Evolutionary conservation across 2,797 vertebrate genomes (phyloP), one percentile per base, ranked within the genome.

Genomic region (Coccyzus lansbergi): DNA sequence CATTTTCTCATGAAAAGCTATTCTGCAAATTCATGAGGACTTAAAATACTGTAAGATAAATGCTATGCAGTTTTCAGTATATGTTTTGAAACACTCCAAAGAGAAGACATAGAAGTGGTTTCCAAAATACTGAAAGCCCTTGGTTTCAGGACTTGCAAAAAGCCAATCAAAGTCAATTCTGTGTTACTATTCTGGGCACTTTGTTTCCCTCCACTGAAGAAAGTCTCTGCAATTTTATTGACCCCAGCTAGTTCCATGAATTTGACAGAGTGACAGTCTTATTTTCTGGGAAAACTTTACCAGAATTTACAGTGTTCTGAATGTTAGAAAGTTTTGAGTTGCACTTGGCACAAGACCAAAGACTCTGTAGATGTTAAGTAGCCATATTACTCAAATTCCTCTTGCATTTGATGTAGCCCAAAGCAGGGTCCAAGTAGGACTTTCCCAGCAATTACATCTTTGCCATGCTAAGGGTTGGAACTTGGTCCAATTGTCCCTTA

Each of bases 151-250:
- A 80, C 21, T 49, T 68, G 33, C 21, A 49, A 85, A 49, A 44
- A 53, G 7, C 8, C 19, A 40, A 29, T 29, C 18, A 29, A 84
- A 86, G 18, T 52, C 25, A 83, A 19, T 38, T 52, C 33, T 58
- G 14, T 33, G 22, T 64, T 74, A 60, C 19, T 9, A 13, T 40
- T 63, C 0, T 0, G 3, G 28, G 21, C 36, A 75, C 9, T 46
- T 56, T 63, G 3, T 55, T 94, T 59, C 42, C 18, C 8, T 59
- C 26, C 19, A 25, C 17, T 8, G 36, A 67, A 9, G 15, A 56
- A 85, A 48, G 12, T 48, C 24, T 44, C 33, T 17, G 19, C 29
- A 44, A 60, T 70, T 67, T 86, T 60, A 25, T 10, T 60, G 36
- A 34, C 20, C 56, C 31, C 25, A 52, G 0, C 10, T n/a, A 34